Percentiles rank a stretch among this genome's conserved stretches.
These are phyloP conservation scores for Dryas iulia DNA, from an alignment of 1,140 invertebrate species.

Conservation along the genomic window DNA sequence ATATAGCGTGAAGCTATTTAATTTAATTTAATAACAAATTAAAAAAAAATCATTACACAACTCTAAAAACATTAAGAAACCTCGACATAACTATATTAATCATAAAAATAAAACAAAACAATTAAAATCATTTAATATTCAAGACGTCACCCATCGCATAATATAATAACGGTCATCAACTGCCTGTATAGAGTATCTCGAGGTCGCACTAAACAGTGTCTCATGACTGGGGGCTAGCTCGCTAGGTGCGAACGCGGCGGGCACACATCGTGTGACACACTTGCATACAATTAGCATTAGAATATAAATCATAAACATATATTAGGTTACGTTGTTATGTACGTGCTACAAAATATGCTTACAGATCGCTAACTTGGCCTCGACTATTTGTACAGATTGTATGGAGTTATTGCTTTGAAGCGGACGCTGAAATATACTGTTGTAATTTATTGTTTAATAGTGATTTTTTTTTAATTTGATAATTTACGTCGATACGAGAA, in stretches of 20 bases:
- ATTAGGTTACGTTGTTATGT: not conserved
- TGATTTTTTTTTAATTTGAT: no score
- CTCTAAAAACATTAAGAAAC: not conserved
- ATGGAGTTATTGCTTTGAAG: not conserved
- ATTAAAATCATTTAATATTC: not conserved
- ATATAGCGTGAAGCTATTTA: no score
- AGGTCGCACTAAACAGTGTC: constrained; percentile 28
- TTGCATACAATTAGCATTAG: constrained; percentile 40
- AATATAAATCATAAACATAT: constrained; percentile 23
- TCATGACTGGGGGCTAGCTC: constrained; percentile 28
- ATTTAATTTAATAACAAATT: no score
- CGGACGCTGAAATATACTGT: not conserved
- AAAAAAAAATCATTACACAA: no score
- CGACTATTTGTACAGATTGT: not conserved
- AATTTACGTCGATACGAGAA: no score
- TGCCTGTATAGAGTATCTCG: not conserved
- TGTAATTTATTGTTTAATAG: no score
- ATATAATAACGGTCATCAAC: not conserved
- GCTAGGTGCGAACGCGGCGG: constrained; percentile 31
- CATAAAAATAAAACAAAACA: not conserved
- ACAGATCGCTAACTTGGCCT: not conserved
- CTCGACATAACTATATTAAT: no score
- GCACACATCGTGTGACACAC: constrained; percentile 34
- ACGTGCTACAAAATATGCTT: not conserved
- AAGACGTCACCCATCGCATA: not conserved